Percentiles rank a stretch among this genome's conserved stretches.
These are phyloP conservation scores for Drosophila parabipectinata DNA, from an alignment of 1,140 invertebrate species.

Conservation along the genomic window DNA sequence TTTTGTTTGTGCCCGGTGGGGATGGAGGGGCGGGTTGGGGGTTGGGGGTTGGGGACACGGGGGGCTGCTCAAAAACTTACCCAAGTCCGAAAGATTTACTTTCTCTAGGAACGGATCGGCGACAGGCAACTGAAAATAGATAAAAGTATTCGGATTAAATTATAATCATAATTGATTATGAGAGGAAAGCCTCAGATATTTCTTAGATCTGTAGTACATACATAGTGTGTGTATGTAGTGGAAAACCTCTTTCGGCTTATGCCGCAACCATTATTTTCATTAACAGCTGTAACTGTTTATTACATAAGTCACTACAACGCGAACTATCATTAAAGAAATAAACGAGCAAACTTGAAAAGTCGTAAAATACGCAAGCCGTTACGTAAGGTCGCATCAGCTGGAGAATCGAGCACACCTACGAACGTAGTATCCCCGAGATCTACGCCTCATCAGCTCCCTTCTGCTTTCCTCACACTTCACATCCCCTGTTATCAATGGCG, in stretches of 20 bases:
- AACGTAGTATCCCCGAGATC: background rate
- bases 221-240: no score
- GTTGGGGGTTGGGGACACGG: background rate
- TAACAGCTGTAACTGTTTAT: conserved; percentile 4
- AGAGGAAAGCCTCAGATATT: background rate
- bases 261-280: background rate
- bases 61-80: conserved; percentile 86
- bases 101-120: conserved; percentile 95
- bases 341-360: conserved; percentile 19
- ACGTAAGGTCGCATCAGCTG: conserved; percentile 4
- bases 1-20: conserved; percentile 3
- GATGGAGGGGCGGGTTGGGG: background rate
- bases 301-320: conserved; percentile 3
- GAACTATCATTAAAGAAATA: conserved; percentile 31
- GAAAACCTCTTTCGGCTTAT: no score
- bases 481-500: conserved; percentile 4
- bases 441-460: background rate
- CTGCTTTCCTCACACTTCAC: background rate
- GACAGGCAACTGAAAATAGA: conserved; percentile 91
- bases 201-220: no score
- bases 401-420: conserved; percentile 4
- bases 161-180: background rate
- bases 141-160: conserved; percentile 66
- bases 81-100: conserved; percentile 92
- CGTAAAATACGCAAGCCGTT: conserved; percentile 10